Evolutionary conservation across 1,140 invertebrate species (phyloP).

Genomic region (Oscheius sp.): DNA sequence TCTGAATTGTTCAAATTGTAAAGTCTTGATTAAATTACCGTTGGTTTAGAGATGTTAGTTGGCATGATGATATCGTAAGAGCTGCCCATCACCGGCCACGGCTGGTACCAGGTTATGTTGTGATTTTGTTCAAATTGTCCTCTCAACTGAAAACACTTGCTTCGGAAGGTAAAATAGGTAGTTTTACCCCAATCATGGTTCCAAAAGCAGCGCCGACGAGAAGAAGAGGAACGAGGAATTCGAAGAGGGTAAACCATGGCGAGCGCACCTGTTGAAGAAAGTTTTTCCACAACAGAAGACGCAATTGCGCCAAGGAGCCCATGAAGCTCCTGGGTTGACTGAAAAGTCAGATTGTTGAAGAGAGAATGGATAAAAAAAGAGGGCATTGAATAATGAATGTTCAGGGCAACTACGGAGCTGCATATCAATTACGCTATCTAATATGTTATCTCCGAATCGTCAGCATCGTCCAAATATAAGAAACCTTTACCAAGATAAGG

Average conservation of each 20-base stretch:
- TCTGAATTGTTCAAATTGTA: neutral
- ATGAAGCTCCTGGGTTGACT: conserved; percentile 26
- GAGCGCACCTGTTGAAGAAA: conserved; percentile 46
- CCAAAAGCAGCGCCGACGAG: conserved; percentile 49
- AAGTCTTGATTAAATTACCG: neutral
- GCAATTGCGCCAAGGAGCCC: conserved; percentile 48
- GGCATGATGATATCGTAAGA: conserved; percentile 43
- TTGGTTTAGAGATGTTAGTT: neutral
- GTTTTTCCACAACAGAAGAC: conserved; percentile 54
- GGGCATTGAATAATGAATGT: neutral
- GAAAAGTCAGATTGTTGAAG: neutral
- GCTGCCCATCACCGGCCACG: conserved; percentile 46
- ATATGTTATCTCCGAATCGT: too few relatives aligned
- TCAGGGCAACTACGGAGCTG: too few relatives aligned
- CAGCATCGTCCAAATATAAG: too few relatives aligned
- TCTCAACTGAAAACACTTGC: conserved; percentile 29
- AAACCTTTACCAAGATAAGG: too few relatives aligned
- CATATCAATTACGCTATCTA: too few relatives aligned
- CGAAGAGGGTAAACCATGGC: conserved; percentile 49
- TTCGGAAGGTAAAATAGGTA: neutral
- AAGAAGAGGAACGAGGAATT: conserved; percentile 48
- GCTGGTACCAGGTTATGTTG: conserved; percentile 15
- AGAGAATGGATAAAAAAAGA: neutral
- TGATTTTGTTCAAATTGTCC: conserved; percentile 46
- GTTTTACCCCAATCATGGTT: conserved; percentile 45